Evolutionary conservation across 2,113 vertebrate species (phyloP).

Genomic region (Pholis gunnellus): DNA sequence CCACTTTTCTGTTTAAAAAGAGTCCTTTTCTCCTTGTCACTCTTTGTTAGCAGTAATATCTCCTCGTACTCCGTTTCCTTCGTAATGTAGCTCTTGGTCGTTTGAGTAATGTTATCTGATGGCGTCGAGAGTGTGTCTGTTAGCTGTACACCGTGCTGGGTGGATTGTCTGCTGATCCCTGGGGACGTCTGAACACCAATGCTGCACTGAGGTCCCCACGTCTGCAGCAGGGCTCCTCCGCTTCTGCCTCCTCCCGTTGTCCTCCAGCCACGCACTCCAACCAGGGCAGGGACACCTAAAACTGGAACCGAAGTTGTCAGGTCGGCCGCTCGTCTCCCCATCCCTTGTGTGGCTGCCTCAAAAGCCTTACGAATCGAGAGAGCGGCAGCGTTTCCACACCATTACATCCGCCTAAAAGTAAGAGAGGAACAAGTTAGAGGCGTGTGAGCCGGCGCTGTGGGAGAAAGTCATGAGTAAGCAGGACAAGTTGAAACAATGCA

Average conservation of each 20-base stretch:
- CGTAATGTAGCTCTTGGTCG: conserved; percentile 56
- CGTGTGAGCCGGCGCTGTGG: conserved; percentile 36
- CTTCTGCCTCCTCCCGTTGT: conserved; percentile 65
- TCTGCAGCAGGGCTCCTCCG: conserved; percentile 67
- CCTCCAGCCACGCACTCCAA: conserved; percentile 79
- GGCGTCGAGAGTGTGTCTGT: conserved; percentile 40
- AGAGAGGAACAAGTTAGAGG: conserved; percentile 65
- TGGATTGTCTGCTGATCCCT: conserved; percentile 65
- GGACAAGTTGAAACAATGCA: conserved; percentile 51
- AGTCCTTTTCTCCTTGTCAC: conserved; percentile 73
- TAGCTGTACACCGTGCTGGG: conserved; percentile 37
- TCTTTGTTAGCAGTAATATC: conserved; percentile 55
- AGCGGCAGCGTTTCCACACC: conserved; percentile 49
- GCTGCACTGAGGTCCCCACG: conserved; percentile 79
- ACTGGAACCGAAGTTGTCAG: conserved; percentile 82
- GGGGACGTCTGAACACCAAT: conserved; percentile 84
- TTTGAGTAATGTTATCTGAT: conserved; percentile 56
- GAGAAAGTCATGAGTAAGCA: conserved; percentile 54
- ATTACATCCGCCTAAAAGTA: conserved; percentile 68
- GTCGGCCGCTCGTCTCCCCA: conserved; percentile 84
- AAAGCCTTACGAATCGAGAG: conserved; percentile 48
- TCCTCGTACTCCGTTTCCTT: conserved; percentile 57
- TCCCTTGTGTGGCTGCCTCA: conserved; percentile 59
- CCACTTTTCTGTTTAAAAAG: conserved; percentile 78
- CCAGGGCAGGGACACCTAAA: conserved; percentile 81